These are phyloP conservation scores for Paratilapia polleni DNA, from an alignment of 2,113 vertebrate genomes.

Conservation along the genomic window DNA sequence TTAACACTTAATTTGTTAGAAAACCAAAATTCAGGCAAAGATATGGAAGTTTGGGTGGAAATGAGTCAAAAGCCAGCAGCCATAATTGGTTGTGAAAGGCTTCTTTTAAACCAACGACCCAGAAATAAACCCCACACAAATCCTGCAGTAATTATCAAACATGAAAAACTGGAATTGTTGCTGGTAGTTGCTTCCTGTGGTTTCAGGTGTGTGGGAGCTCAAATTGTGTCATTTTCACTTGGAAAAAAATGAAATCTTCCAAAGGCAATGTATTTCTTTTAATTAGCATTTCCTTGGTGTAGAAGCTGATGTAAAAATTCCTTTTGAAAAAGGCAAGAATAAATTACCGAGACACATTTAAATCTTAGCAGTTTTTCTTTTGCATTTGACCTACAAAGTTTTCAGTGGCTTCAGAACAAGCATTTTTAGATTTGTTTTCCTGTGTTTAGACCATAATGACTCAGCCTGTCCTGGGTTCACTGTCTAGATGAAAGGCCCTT, in stretches of 20 bases:
- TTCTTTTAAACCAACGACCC: background rate
- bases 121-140: background rate
- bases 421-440: background rate
- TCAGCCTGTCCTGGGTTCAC: conserved; percentile 18
- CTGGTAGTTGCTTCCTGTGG: background rate
- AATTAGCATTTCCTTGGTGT: background rate
- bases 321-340: background rate
- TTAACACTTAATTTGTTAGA: background rate
- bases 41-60: background rate
- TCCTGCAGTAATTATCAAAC: conserved; percentile 8
- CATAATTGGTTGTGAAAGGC: background rate
- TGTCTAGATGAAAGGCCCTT: conserved; percentile 5
- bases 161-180: background rate
- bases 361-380: background rate
- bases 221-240: background rate
- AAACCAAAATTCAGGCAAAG: background rate
- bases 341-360: background rate
- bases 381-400: background rate
- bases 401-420: background rate
- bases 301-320: background rate
- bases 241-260: background rate
- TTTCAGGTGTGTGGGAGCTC: background rate
- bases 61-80: background rate
- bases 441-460: background rate
- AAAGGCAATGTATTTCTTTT: background rate